Percentiles rank a stretch among this genome's conserved stretches.
Evolutionary conservation across 2,888 invertebrate species (phyloP).

Genomic region (Rosalia funebris): DNA sequence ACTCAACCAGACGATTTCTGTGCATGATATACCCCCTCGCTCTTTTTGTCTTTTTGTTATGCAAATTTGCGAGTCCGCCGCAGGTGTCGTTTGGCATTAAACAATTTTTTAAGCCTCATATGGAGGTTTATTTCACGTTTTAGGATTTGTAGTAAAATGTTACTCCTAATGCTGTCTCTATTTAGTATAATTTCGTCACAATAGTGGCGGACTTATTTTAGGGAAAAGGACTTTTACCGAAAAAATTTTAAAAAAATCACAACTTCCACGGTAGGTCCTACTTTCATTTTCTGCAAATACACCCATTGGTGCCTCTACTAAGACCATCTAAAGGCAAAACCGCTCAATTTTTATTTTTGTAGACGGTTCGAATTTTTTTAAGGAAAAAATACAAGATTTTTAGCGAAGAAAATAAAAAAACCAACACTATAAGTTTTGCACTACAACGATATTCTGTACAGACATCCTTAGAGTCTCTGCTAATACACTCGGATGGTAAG

Average conservation of each 20-base stretch:
- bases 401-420: too few species aligned
- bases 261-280: too few species aligned
- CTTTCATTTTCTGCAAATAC: not conserved
- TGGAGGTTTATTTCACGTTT: constrained; percentile 6
- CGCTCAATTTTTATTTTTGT: too few species aligned
- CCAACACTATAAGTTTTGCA: too few species aligned
- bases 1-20: constrained; percentile 3
- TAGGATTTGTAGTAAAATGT: not conserved
- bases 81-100: constrained; percentile 17
- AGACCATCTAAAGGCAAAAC: too few species aligned
- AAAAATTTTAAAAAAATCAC: too few species aligned
- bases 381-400: too few species aligned
- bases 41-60: constrained; percentile 12
- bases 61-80: constrained; percentile 14
- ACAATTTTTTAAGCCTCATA: constrained; percentile 16
- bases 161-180: not conserved
- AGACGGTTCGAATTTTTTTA: too few species aligned
- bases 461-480: too few species aligned
- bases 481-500: too few species aligned
- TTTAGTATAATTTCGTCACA: not conserved
- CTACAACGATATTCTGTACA: too few species aligned
- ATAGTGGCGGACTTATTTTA: too few species aligned
- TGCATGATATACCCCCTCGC: constrained; percentile 5
- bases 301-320: not conserved
- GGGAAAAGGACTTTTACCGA: not conserved